phyloP scores from a whole-genome alignment of 2,797 vertebrate genomes.

The Chelon auratus region DNA sequence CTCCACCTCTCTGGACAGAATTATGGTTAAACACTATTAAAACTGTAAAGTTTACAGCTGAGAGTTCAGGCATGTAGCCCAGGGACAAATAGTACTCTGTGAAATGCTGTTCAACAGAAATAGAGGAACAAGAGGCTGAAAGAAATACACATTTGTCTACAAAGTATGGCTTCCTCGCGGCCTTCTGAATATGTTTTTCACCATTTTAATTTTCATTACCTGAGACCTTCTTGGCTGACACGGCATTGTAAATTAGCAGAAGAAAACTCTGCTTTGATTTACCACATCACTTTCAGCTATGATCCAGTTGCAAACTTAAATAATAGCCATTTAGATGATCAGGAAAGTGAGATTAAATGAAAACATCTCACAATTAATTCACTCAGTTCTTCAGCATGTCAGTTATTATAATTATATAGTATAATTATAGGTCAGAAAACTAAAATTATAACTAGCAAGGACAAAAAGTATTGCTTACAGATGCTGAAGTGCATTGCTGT shows the following conservation, averaged over 20 bases:
- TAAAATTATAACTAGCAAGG: neutral
- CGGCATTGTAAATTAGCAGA: slow-evolving; percentile 5
- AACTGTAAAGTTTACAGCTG: neutral
- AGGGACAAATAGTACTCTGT: neutral
- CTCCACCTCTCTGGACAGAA: neutral
- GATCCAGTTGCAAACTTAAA: neutral
- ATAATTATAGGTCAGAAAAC: neutral
- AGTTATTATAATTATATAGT: neutral
- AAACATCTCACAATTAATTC: neutral
- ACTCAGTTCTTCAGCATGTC: neutral
- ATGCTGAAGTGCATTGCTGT: neutral
- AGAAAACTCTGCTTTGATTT: slow-evolving; percentile 23
- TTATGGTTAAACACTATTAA: neutral
- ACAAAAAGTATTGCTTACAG: neutral
- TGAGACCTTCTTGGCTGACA: slow-evolving; percentile 5
- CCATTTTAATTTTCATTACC: slow-evolving; percentile 1
- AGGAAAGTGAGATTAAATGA: neutral
- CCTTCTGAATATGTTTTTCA: neutral
- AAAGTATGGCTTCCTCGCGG: neutral
- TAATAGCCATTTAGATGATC: neutral
- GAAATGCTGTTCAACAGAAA: neutral
- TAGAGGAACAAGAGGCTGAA: neutral
- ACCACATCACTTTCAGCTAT: neutral
- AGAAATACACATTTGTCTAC: neutral
- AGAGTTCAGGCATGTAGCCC: neutral